A percentile compares a stretch with the other conserved stretches of the same genome.
These are phyloP conservation scores for Macrobrachium rosenbergii DNA, from an alignment of 1,140 invertebrate species.

Conservation along the genomic window DNA sequence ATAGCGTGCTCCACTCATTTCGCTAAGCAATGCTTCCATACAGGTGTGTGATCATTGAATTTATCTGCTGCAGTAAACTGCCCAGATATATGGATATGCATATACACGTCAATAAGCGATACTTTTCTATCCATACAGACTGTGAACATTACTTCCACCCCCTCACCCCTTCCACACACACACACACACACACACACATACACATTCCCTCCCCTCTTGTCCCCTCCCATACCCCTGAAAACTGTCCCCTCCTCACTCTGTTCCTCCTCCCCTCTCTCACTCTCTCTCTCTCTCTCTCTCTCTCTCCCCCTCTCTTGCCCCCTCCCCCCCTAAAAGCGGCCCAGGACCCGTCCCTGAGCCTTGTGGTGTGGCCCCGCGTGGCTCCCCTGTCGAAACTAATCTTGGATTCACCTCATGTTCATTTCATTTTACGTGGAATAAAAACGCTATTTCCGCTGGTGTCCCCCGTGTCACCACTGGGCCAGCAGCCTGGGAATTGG, in stretches of 20 bases:
- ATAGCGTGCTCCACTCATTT: too few relatives aligned
- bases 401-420: slow-evolving; percentile 59
- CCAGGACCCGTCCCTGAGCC: not conserved
- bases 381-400: slow-evolving; percentile 51
- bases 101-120: too few relatives aligned
- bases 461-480: slow-evolving; percentile 37
- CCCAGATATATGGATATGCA: too few relatives aligned
- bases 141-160: not conserved
- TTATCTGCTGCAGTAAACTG: too few relatives aligned
- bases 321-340: not conserved
- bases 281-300: not conserved
- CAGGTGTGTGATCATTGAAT: too few relatives aligned
- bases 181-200: not conserved
- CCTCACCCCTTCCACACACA: not conserved
- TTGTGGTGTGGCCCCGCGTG: not conserved
- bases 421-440: slow-evolving; percentile 61
- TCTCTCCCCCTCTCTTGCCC: not conserved
- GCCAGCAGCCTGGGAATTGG: slow-evolving; percentile 25
- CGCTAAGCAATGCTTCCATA: too few relatives aligned
- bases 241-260: not conserved
- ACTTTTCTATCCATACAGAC: too few relatives aligned
- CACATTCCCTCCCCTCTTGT: slow-evolving; percentile 2
- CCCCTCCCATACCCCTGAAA: not conserved
- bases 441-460: slow-evolving; percentile 58
- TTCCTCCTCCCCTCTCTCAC: not conserved